Percentiles rank a stretch among this genome's conserved stretches.
Evolutionary conservation across 2,888 invertebrate species (phyloP).

Genomic region (Salticus scenicus): DNA sequence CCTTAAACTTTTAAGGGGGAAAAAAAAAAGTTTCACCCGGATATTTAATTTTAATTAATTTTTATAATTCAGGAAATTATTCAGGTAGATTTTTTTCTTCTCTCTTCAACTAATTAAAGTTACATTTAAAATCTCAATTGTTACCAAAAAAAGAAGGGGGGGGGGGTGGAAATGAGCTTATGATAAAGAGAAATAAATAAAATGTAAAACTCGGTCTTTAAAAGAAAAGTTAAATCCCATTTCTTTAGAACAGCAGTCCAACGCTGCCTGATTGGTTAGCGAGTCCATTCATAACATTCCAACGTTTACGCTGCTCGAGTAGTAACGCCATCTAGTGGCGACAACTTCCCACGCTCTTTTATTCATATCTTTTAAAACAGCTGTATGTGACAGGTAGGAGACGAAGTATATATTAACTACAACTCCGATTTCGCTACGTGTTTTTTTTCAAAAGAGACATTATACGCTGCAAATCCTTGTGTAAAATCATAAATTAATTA

Average conservation of each 20-base stretch:
- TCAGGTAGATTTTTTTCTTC: no score
- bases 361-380: conserved; percentile 23
- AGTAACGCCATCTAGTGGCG: conserved; percentile 63
- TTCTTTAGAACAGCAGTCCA: conserved; percentile 27
- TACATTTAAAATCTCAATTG: no score
- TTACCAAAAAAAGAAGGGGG: no score
- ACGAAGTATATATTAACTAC: conserved; percentile 27
- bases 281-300: conserved; percentile 69
- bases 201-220: no score
- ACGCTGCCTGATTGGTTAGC: conserved; percentile 36
- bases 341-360: conserved; percentile 44
- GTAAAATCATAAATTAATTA: background rate
- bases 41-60: no score
- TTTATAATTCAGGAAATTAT: no score
- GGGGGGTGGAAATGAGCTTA: no score
- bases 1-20: no score
- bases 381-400: conserved; percentile 62
- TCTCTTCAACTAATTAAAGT: no score
- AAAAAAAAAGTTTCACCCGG: no score
- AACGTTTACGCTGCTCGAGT: conserved; percentile 37
- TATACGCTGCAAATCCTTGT: background rate
- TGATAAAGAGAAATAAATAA: no score
- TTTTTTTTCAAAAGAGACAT: background rate
- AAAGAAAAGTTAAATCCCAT: conserved; percentile 20
- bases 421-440: background rate